phyloP scores from a whole-genome alignment of 30 jellyfish, hydroid and myxozoan genomes.

The Aurelia aurita complex sp. Pacific region DNA sequence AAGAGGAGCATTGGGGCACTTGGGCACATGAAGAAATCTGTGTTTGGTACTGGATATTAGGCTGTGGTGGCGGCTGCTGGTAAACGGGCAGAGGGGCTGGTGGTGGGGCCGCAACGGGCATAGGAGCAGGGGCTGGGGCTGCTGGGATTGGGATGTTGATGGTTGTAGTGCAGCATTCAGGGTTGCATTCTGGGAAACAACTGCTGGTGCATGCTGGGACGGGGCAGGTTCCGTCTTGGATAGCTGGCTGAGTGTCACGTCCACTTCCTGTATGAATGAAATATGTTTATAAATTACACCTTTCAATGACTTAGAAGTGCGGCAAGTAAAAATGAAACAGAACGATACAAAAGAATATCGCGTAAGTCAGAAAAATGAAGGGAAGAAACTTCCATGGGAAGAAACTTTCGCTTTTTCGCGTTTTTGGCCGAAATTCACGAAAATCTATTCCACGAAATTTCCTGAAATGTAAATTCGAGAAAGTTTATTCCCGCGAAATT shows the following conservation, averaged over 20 bases:
- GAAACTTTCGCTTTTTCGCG: no score
- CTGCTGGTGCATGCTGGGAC: conserved; percentile 90
- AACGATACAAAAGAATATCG: not conserved
- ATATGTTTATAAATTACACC: no score
- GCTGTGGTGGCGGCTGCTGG: conserved; percentile 81
- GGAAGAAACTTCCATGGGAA: no score
- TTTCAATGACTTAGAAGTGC: no score
- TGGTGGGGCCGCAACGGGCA: conserved; percentile 75
- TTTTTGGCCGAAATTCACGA: no score
- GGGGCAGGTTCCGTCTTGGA: conserved; percentile 88
- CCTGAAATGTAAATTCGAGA: no score
- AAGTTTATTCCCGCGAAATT: no score
- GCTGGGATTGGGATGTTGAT: conserved; percentile 83
- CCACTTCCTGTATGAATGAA: conserved; percentile 61
- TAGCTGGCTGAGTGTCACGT: conserved; percentile 71
- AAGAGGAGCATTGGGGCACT: conserved; percentile 83
- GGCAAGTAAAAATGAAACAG: no score
- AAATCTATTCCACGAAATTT: no score
- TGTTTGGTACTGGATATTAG: conserved; percentile 43
- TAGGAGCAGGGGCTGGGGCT: conserved; percentile 58
- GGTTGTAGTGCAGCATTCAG: conserved; percentile 87
- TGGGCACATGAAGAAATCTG: conserved; percentile 74
- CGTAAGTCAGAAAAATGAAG: no score
- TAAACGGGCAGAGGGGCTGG: conserved; percentile 72
- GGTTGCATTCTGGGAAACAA: conserved; percentile 97